phyloP scores from a whole-genome alignment of 2,888 invertebrate species.

The Nymphalis polychloros region DNA sequence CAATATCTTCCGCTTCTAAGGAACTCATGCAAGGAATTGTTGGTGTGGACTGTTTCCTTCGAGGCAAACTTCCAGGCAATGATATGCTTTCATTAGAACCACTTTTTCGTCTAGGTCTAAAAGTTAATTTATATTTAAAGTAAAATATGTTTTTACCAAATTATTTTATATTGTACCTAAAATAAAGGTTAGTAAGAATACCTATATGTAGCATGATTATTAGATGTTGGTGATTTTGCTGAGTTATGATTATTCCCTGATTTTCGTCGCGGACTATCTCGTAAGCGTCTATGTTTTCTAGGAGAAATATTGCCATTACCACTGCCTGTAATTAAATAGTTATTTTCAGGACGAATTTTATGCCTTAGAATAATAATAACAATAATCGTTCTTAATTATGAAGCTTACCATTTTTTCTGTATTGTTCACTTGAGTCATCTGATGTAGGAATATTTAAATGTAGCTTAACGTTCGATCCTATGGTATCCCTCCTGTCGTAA shows the following conservation, averaged over 20 bases:
- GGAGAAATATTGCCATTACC: conserved; percentile 79
- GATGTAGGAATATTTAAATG: conserved; percentile 82
- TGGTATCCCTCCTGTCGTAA: conserved; percentile 77
- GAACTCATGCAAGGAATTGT: conserved; percentile 74
- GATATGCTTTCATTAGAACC: conserved; percentile 84
- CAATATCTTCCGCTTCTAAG: conserved; percentile 77
- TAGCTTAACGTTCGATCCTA: conserved; percentile 77
- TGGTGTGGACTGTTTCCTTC: conserved; percentile 82
- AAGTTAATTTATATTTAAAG: neutral
- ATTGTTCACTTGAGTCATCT: conserved; percentile 83
- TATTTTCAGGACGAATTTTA: neutral
- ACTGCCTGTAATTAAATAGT: conserved; percentile 48
- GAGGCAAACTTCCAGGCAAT: conserved; percentile 83
- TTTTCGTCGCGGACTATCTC: conserved; percentile 86
- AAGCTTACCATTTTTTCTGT: conserved; percentile 69
- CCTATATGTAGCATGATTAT: conserved; percentile 73
- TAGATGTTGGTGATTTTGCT: conserved; percentile 80
- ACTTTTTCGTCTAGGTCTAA: conserved; percentile 73
- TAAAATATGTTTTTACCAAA: neutral
- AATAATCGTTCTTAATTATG: neutral
- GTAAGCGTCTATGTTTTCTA: conserved; percentile 82
- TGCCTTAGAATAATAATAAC: neutral
- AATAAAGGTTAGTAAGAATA: conserved; percentile 37
- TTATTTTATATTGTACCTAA: neutral
- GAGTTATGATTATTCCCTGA: conserved; percentile 76